Evolutionary conservation across 2,888 invertebrate species (phyloP), one percentile per base, ranked within the genome.

Genomic region (Cyaniris semiargus): DNA sequence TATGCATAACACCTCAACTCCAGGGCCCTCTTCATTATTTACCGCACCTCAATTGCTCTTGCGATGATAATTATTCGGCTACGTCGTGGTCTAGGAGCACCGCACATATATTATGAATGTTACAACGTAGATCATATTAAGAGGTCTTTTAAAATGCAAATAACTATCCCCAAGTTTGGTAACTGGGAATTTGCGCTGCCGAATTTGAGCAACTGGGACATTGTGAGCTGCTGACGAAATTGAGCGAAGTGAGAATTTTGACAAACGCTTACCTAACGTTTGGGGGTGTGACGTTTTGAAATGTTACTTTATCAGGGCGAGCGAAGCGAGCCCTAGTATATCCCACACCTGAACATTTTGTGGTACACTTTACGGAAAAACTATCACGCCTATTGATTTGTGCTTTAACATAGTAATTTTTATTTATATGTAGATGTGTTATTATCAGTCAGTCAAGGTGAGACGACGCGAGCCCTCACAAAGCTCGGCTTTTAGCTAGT

Each of bases 11-110:
- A 74, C 74, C 53, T 74, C 72, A 48, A 72, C 72, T 72, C 70
- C 76, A 70, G 76, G 48, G 76, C 56, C 53, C 76, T 53, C 44
- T 71, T 71, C 76, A 71, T 71, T 71, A 76, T 76, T 76, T 71
- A 71, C 71, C 70, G 34, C 76, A 18, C 27, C 71, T 71, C 70
- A 71, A 76, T 53, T 76, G 71, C 76, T 56, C 76, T 76, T 56
- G 71, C 71, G 34, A 34, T 23, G 70, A 76, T 76, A 76, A 76
- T 76, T 76, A 76, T 76, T 76, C 76, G 71, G 71, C 76, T 38
- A 70, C 71, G 71, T 31, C 76, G 53, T 56, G 71, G 71, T 71
- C 31, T 71, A 71, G 70, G 70, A 70, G 53, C 27, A 70, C 53
- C 70, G 44, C 66, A 56, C 76, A 70, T 76, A 31, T 70, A 76